Conservation (phyloP, 1,140 invertebrate genomes). For the Drosophila quadrilineata region DNA sequence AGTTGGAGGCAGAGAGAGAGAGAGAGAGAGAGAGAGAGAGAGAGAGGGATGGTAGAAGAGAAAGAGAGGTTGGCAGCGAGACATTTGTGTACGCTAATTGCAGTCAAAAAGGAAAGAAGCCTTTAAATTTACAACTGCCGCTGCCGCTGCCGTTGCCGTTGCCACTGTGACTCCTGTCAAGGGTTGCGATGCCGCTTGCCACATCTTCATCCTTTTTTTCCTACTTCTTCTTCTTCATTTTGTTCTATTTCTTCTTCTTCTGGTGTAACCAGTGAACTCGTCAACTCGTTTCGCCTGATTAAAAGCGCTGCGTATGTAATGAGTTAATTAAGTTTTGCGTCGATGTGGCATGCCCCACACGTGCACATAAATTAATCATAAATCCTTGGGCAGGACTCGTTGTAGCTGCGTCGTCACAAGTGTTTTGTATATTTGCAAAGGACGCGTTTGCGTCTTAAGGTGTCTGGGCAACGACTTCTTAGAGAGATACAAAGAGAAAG, state of each 20-base stretch:
- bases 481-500: not conserved
- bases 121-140: slow-evolving; percentile 56
- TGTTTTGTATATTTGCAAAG: slow-evolving; percentile 75
- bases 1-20: not conserved
- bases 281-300: slow-evolving; percentile 71
- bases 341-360: slow-evolving; percentile 23
- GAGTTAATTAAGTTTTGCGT: slow-evolving; percentile 80
- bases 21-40: not conserved
- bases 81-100: slow-evolving; percentile 73
- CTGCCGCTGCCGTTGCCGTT: slow-evolving; percentile 37
- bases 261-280: slow-evolving; percentile 34
- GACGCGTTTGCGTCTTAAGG: slow-evolving; percentile 38
- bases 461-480: slow-evolving; percentile 34
- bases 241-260: slow-evolving; percentile 38
- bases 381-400: slow-evolving; percentile 40
- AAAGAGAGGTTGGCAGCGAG: slow-evolving; percentile 17
- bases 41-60: too few relatives aligned
- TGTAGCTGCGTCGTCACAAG: slow-evolving; percentile 54
- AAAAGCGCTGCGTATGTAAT: slow-evolving; percentile 78
- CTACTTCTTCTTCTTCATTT: too few relatives aligned
- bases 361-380: slow-evolving; percentile 75
- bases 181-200: too few relatives aligned
- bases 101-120: slow-evolving; percentile 73
- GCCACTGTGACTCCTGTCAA: slow-evolving; percentile 42
- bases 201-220: too few relatives aligned